phyloP scores from a whole-genome alignment of 2,888 invertebrate species.

The Ornithoptera priamus region DNA sequence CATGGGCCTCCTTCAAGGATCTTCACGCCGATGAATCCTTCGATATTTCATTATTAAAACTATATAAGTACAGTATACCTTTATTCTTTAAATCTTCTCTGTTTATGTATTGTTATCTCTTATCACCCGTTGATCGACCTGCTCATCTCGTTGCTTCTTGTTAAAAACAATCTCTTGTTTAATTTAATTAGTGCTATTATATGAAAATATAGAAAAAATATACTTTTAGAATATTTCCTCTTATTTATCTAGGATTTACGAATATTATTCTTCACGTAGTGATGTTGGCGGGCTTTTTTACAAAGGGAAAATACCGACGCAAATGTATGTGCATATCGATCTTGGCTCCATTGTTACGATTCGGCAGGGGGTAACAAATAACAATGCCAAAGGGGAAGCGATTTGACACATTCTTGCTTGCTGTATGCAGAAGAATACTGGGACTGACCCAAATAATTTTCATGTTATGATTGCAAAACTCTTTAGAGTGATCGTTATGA shows the following conservation, averaged over 20 bases:
- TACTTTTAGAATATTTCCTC: neutral
- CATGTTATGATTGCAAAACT: neutral
- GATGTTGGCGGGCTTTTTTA: neutral
- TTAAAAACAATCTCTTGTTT: too few species aligned
- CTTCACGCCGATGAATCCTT: too few species aligned
- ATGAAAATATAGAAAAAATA: neutral
- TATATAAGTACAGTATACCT: too few species aligned
- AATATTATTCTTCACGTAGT: constrained; percentile 1
- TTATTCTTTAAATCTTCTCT: too few species aligned
- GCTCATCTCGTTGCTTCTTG: too few species aligned
- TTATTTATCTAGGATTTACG: neutral
- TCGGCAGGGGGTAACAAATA: constrained; percentile 7
- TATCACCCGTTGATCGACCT: too few species aligned
- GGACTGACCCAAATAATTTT: neutral
- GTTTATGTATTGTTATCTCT: too few species aligned
- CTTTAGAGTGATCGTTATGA: neutral
- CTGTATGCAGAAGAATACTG: constrained; percentile 11
- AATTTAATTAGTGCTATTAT: too few species aligned
- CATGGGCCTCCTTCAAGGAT: too few species aligned
- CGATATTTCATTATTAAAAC: too few species aligned
- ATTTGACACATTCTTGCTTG: constrained; percentile 11
- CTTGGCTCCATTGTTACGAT: constrained; percentile 15
- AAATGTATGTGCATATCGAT: constrained; percentile 1
- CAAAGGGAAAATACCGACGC: neutral
- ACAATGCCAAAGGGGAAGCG: constrained; percentile 15